Base-by-base conservation (phyloP, 1,140 invertebrate genomes). In the Drosophila malerkotliana region DNA sequence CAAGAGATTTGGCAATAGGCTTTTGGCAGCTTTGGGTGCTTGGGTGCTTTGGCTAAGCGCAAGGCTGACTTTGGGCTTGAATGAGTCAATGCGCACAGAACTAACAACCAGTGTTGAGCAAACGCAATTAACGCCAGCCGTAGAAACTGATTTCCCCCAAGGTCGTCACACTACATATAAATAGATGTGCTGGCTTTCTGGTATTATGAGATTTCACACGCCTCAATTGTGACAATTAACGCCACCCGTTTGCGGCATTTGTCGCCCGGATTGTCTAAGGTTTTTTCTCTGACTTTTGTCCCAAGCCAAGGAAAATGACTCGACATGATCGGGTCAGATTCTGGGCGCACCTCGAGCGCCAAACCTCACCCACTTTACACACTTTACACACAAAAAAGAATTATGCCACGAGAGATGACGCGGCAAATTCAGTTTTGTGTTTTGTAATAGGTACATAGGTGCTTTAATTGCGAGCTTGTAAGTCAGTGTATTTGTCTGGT, bases 181-280 rank as follows among this genome's bases (percentile, higher is more conserved):
- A 28, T 73, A 61, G 34, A 59, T 71, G 54, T 71, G 66, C 66
- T 62, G 52, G 32, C 34, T 44, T 10, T 41, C 5, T 57, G 52
- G 10, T 32, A 76, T 59, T 76, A 72, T 71, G 66, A 63, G 67
- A 79, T 67, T 87, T 83, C 83, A 79, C 82, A 88, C 83, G 83
- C 83, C 67, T 79, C 83, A 88, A 88, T 88, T 88, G 83, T 88
- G 79, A 88, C 83, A 88, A 83, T 88, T 88, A 88, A 79, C 79
- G 76, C 79, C 75, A 60, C 49, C 54, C 55, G 45, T 48, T 51
- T 18, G 41, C 30, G 26, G 51, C 63, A 68, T 39, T 69, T 69
- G 63, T 69, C 66, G 44, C 63, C 64, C 44, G 18, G 39, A 48
- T 64, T 49, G 18, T 48, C 57, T 44, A 61, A 14, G 51, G 28